Evolutionary conservation across 1,140 invertebrate genomes (phyloP), one percentile per base, ranked within the genome.

Genomic region (Mactra quadrangularis): DNA sequence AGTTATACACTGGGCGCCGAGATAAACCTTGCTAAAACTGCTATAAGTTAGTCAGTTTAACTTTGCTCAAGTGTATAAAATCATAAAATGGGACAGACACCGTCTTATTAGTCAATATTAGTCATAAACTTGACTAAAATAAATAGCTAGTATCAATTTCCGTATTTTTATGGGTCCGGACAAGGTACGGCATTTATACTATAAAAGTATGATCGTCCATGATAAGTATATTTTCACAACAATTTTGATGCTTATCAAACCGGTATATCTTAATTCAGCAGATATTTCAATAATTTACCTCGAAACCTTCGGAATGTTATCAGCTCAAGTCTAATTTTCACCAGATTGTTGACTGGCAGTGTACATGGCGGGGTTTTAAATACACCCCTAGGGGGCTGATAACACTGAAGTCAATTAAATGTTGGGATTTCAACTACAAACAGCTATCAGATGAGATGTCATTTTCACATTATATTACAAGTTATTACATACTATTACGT

Each of bases 211-310:
- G 15, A 41, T 41, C 15, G 38, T 41, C 15, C 38, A n/a, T 41
- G 38, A 45, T 19, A 76, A 64, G 74, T 47, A 35, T 75, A 55
- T 76, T 62, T 64, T 15, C 38, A n/a, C 29, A 47, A 76, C 38
- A 47, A 33, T 50, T 62, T 7, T 13, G 59, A 76, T 62, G 41
- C 2, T 45, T 47, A 62, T 60, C 57, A 27, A 0, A 3, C n/a
- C 11, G 4, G 59, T 27, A 19, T 50, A 62, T 62, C 74, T 45
- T 45, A 57, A 62, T 62, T n/a, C 38, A 50, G n/a, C 22, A 76
- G 74, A 62, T 76, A 76, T 62, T 59, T 62, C 29, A 64, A 50
- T 62, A 27, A 76, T 76, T 60, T 76, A 76, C 74, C 45, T 2
- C 62, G 74, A 76, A 57, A 76, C 57, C 11, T 19, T 13, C 27